Evolutionary conservation across 2,888 invertebrate species (phyloP), one percentile per base, ranked within the genome.

Genomic region (Pinctada fucata): DNA sequence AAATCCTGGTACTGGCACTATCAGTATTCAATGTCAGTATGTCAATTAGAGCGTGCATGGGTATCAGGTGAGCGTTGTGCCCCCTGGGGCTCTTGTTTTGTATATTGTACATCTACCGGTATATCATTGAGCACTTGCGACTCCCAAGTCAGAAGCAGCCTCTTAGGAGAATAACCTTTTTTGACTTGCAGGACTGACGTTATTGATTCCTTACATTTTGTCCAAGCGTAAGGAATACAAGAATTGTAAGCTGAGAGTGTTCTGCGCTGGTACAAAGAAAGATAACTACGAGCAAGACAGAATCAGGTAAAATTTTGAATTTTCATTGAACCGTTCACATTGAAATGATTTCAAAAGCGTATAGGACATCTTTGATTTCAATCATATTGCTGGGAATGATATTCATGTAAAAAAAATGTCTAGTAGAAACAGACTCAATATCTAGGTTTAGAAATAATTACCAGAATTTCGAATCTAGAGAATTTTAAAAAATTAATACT

Each of bases 211-310:
- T 0, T 97, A 97, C 91, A 96, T 97, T 73, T 94, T 98, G 85
- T 96, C 96, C 75, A 90, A 88, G 66, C 94, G 97, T 63, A 95
- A 95, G 80, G 95, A 96, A 88, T 97, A 97, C 96, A 88, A 89
- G 79, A 89, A 91, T 73, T 93, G 93, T 84, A 92, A 92, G 80
- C 86, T 94, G 50, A 87, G 94, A 31, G 92, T 94, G 31, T 94
- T 94, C 84, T 91, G 92, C 81, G 88, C 90, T 6, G 91, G 90
- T 2, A 97, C 97, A 91, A 97, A 97, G 92, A 95, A 97, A 86
- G 96, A 97, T 0, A 97, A 97, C 91, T 92, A 98, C 78, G 97
- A 97, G 91, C 95, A 96, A 77, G 98, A 98, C 89, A 97, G 98
- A 90, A 94, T 97, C 85, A 96, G 96, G 96, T 96, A 88, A 31